These are phyloP conservation scores for Choloepus hoffmanni DNA, from an alignment of 2,113 vertebrate species.

Conservation along the genomic window DNA sequence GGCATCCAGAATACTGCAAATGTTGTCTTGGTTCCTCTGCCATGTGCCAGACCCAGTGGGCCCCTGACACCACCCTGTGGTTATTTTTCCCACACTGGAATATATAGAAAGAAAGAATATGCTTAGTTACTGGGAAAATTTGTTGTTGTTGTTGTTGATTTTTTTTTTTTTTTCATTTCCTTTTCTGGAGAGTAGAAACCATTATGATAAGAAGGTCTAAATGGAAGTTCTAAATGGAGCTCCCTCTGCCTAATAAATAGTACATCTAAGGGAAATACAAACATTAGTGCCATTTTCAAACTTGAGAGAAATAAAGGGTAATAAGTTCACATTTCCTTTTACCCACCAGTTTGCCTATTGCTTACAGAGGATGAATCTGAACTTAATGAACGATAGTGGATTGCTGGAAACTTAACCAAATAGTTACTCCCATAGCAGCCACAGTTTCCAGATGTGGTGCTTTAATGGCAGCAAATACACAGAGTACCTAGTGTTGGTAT, in stretches of 20 bases:
- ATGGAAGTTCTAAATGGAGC: neutral
- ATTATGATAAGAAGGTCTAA: constrained; percentile 26
- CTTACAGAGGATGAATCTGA: neutral
- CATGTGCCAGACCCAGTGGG: neutral
- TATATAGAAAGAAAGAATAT: neutral
- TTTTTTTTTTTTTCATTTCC: neutral
- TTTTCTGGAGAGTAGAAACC: neutral
- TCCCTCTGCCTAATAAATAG: neutral
- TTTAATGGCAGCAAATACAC: neutral
- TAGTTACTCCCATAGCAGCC: neutral
- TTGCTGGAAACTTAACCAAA: neutral
- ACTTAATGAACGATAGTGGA: neutral
- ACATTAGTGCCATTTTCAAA: neutral
- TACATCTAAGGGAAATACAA: neutral
- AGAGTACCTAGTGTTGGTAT: neutral
- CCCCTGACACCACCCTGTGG: neutral
- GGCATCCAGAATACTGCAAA: neutral
- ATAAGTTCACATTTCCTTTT: constrained; percentile 22
- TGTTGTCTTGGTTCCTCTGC: neutral
- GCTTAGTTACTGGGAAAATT: neutral
- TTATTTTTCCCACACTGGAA: neutral
- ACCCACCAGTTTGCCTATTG: neutral
- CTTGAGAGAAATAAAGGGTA: neutral
- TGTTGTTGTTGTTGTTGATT: neutral
- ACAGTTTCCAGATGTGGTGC: neutral